A percentile compares a stretch with the other conserved stretches of the same genome.
phyloP scores from a whole-genome alignment of 2,113 vertebrate species.

The Machaerirhynchus nigripectus region DNA sequence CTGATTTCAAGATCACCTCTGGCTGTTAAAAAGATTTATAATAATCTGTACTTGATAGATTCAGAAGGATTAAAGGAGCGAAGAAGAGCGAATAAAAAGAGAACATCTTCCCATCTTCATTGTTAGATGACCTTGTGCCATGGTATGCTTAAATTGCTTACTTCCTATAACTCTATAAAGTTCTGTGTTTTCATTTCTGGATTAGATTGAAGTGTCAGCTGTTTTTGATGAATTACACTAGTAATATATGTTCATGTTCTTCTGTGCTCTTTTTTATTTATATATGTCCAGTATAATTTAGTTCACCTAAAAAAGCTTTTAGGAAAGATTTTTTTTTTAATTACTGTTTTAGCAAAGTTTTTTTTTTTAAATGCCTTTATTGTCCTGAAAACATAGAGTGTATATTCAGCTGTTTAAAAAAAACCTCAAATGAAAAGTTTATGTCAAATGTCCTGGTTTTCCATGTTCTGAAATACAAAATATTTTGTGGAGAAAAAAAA shows the following conservation, averaged over 20 bases:
- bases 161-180: constrained; percentile 83
- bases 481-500: neutral
- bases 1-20: constrained; percentile 71
- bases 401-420: neutral
- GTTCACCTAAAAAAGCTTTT: constrained; percentile 69
- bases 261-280: constrained; percentile 80
- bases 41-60: constrained; percentile 65
- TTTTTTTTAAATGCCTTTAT: constrained; percentile 54
- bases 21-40: constrained; percentile 67
- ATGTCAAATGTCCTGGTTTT: neutral
- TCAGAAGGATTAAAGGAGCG: constrained; percentile 54
- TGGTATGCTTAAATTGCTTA: constrained; percentile 80
- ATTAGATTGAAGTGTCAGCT: constrained; percentile 85
- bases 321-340: constrained; percentile 31
- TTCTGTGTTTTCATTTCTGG: constrained; percentile 83
- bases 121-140: constrained; percentile 78
- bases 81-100: constrained; percentile 55
- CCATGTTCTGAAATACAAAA: neutral
- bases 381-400: constrained; percentile 36
- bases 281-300: constrained; percentile 75
- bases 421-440: neutral
- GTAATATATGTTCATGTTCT: constrained; percentile 80
- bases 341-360: constrained; percentile 50
- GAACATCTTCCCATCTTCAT: constrained; percentile 69
- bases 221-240: constrained; percentile 77